Conservation (phyloP, 30 jellyfish, hydroid and myxozoan genomes). For the Hydractinia echinata region DNA sequence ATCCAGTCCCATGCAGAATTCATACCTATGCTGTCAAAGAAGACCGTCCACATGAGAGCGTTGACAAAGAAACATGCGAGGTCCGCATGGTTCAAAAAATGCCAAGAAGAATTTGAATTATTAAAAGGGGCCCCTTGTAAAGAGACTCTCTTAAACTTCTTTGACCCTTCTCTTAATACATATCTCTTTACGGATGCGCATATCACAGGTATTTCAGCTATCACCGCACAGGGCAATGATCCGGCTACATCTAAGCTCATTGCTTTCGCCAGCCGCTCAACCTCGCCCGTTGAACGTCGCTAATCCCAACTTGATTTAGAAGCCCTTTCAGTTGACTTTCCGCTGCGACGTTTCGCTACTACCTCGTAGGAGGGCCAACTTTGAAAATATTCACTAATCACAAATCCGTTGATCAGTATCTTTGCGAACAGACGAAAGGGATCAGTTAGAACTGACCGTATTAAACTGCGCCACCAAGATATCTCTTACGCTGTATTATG, state of each 20-base stretch:
- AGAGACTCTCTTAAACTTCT: not conserved
- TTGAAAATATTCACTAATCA: slow-evolving; percentile 27
- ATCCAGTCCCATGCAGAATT: slow-evolving; percentile 33
- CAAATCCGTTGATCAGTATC: slow-evolving; percentile 44
- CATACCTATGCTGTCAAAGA: slow-evolving; percentile 41
- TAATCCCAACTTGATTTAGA: slow-evolving; percentile 29
- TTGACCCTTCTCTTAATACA: not conserved
- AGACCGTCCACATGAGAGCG: slow-evolving; percentile 34
- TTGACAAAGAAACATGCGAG: slow-evolving; percentile 16
- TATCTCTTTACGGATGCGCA: slow-evolving; percentile 44
- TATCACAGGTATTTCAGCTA: slow-evolving; percentile 30
- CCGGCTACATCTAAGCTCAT: slow-evolving; percentile 1
- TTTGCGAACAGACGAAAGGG: slow-evolving; percentile 28
- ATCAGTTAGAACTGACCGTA: slow-evolving; percentile 33
- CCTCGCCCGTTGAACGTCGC: slow-evolving; percentile 26
- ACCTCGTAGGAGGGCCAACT: slow-evolving; percentile 36
- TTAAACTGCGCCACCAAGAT: slow-evolving; percentile 43
- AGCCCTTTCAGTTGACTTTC: slow-evolving; percentile 42
- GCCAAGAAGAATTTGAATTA: slow-evolving; percentile 31
- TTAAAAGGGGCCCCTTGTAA: too few species aligned
- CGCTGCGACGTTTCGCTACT: slow-evolving; percentile 28
- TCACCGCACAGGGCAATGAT: slow-evolving; percentile 21
- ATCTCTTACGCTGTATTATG: slow-evolving; percentile 3
- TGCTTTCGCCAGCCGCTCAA: slow-evolving; percentile 31
- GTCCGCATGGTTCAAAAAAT: slow-evolving; percentile 19